These are phyloP conservation scores for Drosophila watanabei DNA, from an alignment of 1,140 invertebrate species.

Conservation along the genomic window DNA sequence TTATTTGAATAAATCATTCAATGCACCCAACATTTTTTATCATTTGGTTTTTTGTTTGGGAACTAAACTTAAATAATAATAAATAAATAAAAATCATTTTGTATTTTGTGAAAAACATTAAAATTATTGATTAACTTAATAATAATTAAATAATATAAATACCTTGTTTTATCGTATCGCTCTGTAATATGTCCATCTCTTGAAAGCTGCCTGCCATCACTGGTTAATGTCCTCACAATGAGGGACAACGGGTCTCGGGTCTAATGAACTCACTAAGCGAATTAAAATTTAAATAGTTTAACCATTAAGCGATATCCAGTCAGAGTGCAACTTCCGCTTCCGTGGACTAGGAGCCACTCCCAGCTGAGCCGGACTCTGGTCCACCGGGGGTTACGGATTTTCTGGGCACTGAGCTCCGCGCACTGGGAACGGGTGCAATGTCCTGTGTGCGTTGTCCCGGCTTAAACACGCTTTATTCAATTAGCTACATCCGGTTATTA, in stretches of 20 bases:
- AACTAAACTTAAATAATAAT: no score
- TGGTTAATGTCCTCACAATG: conserved; percentile 16
- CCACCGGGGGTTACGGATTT: conserved; percentile 14
- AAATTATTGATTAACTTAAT: no score
- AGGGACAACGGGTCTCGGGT: conserved; percentile 13
- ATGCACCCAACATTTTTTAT: no score
- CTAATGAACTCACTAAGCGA: conserved; percentile 47
- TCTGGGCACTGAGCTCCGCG: conserved; percentile 15
- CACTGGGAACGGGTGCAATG: conserved; percentile 34
- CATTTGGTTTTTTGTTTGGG: no score
- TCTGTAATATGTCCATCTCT: background rate
- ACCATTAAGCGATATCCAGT: conserved; percentile 72
- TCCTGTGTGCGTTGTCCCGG: conserved; percentile 56
- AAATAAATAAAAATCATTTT: no score
- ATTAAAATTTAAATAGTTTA: conserved; percentile 79
- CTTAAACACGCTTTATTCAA: conserved; percentile 80
- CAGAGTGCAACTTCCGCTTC: conserved; percentile 52
- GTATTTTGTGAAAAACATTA: no score
- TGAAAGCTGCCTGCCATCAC: background rate
- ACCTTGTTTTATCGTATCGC: background rate
- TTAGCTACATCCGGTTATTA: conserved; percentile 83
- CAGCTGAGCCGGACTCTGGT: conserved; percentile 36
- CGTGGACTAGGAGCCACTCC: conserved; percentile 32
- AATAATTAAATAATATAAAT: no score
- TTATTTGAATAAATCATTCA: no score